These are phyloP conservation scores for Leptopilina drosophilae DNA, from an alignment of 2,888 invertebrate species.

Conservation along the genomic window DNA sequence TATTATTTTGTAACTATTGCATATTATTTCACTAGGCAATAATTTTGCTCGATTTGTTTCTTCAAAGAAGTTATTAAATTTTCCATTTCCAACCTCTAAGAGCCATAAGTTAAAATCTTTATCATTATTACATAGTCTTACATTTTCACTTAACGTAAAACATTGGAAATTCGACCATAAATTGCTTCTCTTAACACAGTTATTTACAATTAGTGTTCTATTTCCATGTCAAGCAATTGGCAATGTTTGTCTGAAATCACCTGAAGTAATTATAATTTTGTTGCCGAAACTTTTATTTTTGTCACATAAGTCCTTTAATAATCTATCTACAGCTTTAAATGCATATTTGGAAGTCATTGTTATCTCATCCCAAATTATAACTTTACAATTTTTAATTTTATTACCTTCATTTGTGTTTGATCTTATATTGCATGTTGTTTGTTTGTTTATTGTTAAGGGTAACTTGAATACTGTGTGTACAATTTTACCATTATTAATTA, in stretches of 20 bases:
- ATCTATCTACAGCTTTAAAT: conserved; percentile 4
- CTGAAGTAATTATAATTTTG: background rate
- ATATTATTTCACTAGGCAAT: no score
- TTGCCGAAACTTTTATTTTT: background rate
- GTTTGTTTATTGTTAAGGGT: conserved; percentile 30
- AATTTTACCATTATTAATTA: conserved; percentile 7
- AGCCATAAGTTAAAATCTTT: background rate
- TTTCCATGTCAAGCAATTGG: background rate
- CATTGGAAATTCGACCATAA: background rate
- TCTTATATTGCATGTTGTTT: conserved; percentile 41
- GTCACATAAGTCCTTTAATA: background rate
- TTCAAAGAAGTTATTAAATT: background rate
- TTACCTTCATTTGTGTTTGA: conserved; percentile 30
- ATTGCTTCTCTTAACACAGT: background rate
- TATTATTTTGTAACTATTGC: no score
- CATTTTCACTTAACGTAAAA: background rate
- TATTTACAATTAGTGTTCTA: background rate
- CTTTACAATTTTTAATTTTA: conserved; percentile 36
- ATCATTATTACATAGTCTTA: background rate
- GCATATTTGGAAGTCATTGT: background rate
- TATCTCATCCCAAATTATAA: conserved; percentile 53
- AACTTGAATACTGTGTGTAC: conserved; percentile 41
- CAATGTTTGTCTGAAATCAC: background rate
- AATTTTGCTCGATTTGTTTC: background rate
- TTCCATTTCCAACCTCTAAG: background rate